phyloP scores from a whole-genome alignment of 2,888 invertebrate genomes.

The Eupithecia insigniata region DNA sequence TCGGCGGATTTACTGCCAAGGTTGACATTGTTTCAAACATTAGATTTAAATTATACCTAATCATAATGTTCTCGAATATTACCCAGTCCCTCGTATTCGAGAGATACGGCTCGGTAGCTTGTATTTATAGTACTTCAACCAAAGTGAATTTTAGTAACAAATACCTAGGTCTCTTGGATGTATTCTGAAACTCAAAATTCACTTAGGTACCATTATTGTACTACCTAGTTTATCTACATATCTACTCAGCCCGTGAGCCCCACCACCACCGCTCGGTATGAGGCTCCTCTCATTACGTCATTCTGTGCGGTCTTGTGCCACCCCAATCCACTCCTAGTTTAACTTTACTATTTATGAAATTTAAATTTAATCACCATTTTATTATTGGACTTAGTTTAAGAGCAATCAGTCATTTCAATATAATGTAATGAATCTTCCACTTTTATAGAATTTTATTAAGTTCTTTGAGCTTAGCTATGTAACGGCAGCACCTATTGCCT shows the following conservation, averaged over 20 bases:
- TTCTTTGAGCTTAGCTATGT: conserved; percentile 56
- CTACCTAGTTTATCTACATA: too few species aligned
- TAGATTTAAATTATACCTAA: conserved; percentile 3
- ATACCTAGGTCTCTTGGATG: conserved; percentile 6
- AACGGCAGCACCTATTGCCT: conserved; percentile 52
- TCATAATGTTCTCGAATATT: conserved; percentile 1
- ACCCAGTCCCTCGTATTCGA: conserved; percentile 37
- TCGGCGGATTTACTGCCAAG: conserved; percentile 4
- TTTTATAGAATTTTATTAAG: conserved; percentile 39
- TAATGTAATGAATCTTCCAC: conserved; percentile 35
- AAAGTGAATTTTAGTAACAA: conserved; percentile 6
- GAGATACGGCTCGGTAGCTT: conserved; percentile 32
- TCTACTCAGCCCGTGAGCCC: too few species aligned
- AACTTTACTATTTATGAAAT: conserved; percentile 13
- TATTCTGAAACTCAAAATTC: conserved; percentile 36
- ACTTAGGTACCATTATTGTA: conserved; percentile 21
- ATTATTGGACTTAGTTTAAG: conserved; percentile 41
- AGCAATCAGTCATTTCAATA: conserved; percentile 34
- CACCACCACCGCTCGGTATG: too few species aligned
- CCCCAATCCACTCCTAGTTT: too few species aligned
- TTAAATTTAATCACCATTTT: conserved; percentile 19
- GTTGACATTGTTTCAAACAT: conserved; percentile 7
- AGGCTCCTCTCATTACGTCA: too few species aligned
- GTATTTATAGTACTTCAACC: conserved; percentile 7
- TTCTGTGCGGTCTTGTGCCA: too few species aligned